Base-by-base conservation (phyloP, 2,888 invertebrate species). In the Noctua pronuba region DNA sequence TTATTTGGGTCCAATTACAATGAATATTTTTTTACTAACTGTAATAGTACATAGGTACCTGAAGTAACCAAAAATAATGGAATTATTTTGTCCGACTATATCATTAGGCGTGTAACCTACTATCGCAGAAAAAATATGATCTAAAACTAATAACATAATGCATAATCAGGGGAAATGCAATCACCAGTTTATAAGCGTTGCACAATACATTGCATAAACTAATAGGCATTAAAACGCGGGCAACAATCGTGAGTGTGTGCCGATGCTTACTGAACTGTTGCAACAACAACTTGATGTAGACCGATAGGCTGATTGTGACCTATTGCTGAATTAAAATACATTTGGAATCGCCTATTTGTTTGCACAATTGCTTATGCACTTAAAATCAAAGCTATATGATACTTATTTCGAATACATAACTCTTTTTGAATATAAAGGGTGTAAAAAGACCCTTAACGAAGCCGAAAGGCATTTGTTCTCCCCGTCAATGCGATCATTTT, bases 161-260 rank as follows among this genome's bases (percentile, higher is more conserved):
- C 3, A 44, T 58, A 66, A 58, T 55, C 21, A 71, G 24, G 38
- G 44, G 67, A 72, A 81, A 84, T 72, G 35, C 31, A 35, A 35
- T 60, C 49, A 18, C 64, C 44, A 67, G 35, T 52, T 70, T 49
- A 55, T 76, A n/a, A 13, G 38, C 35, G 73, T 88, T 88, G 72
- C 80, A 82, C 85, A 87, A 88, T 78, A 28, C 49, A 79, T 88
- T 87, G 77, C 83, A 87, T 87, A 82, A 88, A 83, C 72, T 67
- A 73, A 77, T 73, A 35, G 46, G 67, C 24, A 70, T 65, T 73
- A 79, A 78, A 83, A 46, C 77, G 68, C 75, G 74, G 79, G 68
- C 68, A 67, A 77, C 70, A 58, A 76, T 79, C 70, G 52, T 62
- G 62, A 65, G 31, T 73, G 74, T 80, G 66, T 73, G 80, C 65